phyloP scores from a whole-genome alignment of 2,113 vertebrate species.

The Cynoglossus semilaevis region DNA sequence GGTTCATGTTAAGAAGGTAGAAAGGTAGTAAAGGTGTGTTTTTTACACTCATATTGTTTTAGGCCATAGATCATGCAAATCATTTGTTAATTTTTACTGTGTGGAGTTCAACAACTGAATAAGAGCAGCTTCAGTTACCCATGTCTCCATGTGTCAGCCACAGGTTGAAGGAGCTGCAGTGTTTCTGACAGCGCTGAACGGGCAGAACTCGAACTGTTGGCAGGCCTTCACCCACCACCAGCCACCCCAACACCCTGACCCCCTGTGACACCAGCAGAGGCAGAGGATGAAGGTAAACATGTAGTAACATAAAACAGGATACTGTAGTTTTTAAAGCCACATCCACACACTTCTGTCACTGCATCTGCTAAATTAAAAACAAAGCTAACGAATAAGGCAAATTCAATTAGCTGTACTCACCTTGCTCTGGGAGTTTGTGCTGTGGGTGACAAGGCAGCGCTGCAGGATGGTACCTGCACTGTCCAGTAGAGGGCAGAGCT shows the following conservation, averaged over 20 bases:
- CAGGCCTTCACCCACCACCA: constrained; percentile 74
- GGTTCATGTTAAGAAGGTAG: no score
- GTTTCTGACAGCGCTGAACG: constrained; percentile 69
- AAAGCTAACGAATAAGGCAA: no score
- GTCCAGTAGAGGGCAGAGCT: constrained; percentile 74
- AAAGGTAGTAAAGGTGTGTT: no score
- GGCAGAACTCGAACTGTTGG: constrained; percentile 68
- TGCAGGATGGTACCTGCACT: constrained; percentile 68
- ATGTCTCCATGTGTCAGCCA: constrained; percentile 76
- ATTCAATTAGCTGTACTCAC: constrained; percentile 35
- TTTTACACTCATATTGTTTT: no score
- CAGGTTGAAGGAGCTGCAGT: constrained; percentile 76
- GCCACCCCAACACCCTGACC: constrained; percentile 64
- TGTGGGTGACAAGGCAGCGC: constrained; percentile 73
- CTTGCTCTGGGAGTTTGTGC: constrained; percentile 65
- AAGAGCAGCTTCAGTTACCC: constrained; percentile 49
- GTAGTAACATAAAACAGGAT: no score
- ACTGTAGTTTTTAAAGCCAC: no score
- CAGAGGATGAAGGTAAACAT: not conserved
- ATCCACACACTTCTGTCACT: not conserved
- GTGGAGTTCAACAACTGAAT: no score
- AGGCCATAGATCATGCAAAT: no score
- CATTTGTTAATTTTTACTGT: no score
- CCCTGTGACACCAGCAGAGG: constrained; percentile 54
- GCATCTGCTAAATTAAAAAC: no score